phyloP scores from a whole-genome alignment of 2,888 invertebrate genomes.

The Mythimna impura region DNA sequence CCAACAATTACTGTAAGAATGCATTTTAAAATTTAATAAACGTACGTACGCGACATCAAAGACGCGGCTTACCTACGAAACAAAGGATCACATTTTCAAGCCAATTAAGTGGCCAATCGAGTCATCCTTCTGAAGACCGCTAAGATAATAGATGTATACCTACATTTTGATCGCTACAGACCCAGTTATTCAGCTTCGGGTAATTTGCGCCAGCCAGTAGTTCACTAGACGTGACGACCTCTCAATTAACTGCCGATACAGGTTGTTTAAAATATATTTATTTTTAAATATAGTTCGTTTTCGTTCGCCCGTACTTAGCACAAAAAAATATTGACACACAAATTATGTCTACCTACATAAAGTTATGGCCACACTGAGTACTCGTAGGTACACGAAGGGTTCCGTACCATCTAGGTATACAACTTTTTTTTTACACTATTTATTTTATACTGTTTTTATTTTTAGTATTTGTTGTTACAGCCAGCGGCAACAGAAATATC shows the following conservation, averaged over 20 bases:
- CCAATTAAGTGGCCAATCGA: conserved; percentile 41
- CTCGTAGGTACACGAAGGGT: no score
- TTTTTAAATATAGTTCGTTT: no score
- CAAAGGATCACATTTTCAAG: conserved; percentile 5
- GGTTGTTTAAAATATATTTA: conserved; percentile 20
- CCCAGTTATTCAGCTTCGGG: conserved; percentile 29
- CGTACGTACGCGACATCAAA: conserved; percentile 1
- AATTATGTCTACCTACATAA: no score
- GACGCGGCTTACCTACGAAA: conserved; percentile 9
- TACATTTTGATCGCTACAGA: conserved; percentile 28
- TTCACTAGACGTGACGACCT: conserved; percentile 59
- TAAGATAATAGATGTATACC: conserved; percentile 51
- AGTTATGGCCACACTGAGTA: no score
- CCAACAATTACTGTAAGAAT: conserved; percentile 1
- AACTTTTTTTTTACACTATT: no score
- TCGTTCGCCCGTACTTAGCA: no score
- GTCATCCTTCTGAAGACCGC: conserved; percentile 25
- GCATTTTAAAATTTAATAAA: background rate
- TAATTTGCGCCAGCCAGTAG: conserved; percentile 51
- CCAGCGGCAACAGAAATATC: no score
- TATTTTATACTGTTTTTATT: no score
- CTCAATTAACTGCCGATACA: conserved; percentile 53
- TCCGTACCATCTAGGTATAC: no score
- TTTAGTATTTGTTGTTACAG: no score
- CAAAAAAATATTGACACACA: no score